Conservation (phyloP, 2,113 vertebrate species). For the Oncorhynchus tshawytscha region DNA sequence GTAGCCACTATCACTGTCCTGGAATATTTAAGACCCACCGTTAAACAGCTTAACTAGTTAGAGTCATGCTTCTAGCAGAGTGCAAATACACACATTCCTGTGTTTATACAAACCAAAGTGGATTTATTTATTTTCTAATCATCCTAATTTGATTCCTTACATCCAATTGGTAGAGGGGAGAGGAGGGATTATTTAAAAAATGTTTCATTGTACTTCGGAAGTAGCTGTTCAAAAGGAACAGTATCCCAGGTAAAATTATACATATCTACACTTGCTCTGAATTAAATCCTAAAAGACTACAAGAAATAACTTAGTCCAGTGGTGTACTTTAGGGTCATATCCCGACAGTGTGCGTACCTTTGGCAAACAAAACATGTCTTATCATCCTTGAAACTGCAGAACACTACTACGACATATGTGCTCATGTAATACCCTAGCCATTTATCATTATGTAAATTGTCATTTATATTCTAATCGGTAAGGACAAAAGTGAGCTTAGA, state of each 20-base stretch:
- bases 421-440: slow-evolving; percentile 29
- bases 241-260: slow-evolving; percentile 14
- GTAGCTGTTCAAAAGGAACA: not conserved
- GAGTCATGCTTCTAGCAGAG: not conserved
- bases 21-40: slow-evolving; percentile 12
- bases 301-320: slow-evolving; percentile 49
- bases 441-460: slow-evolving; percentile 39
- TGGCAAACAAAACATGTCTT: slow-evolving; percentile 43
- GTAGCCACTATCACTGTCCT: slow-evolving; percentile 16
- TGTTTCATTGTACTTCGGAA: not conserved
- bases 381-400: slow-evolving; percentile 24
- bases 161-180: no score
- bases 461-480: slow-evolving; percentile 43
- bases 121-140: not conserved
- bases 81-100: not conserved
- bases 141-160: not conserved
- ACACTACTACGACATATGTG: slow-evolving; percentile 22
- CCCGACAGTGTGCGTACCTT: slow-evolving; percentile 2
- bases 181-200: no score
- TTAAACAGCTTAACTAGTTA: not conserved
- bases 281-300: slow-evolving; percentile 49
- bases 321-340: slow-evolving; percentile 50
- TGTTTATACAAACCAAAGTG: not conserved
- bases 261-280: slow-evolving; percentile 29
- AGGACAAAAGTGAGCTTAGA: slow-evolving; percentile 22